Evolutionary conservation across 2,888 invertebrate species (phyloP), one percentile per base, ranked within the genome.

Genomic region (Physocephala rufipes): DNA sequence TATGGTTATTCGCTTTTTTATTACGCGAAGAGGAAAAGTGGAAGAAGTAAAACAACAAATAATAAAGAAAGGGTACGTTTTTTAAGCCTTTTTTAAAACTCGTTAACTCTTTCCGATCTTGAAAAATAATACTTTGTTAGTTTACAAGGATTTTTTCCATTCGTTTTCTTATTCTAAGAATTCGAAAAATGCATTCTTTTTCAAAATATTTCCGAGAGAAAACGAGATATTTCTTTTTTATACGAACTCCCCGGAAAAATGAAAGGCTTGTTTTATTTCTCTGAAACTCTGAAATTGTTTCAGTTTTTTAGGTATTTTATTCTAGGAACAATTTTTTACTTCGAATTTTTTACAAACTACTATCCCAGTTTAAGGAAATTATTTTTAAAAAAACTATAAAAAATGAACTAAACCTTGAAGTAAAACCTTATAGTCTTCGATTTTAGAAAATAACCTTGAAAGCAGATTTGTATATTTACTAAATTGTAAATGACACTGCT

Each of bases 71-170:
- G 58, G 58, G 47, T 68, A 43, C 43, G 58, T 66, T 71, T 71
- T 66, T 71, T 71, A 71, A 71, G 63, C 71, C 71, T 71, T 71
- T 71, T 62, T 63, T n/a, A n/a, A 36, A 61, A 61, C 66, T 71
- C 16, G 47, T 53, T 67, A 71, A 71, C 71, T 67, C 71, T 71
- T 67, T 67, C 2, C 65, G 70, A 64, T 65, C 49, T 65, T 49
- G 26, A 13, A 30, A 58, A 24, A 13, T 24, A 28, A 24, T 58
- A n/a, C 28, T 24, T 24, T 24, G 24, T 2, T 12, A 58, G 30
- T 62, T 47, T 68, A 62, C 51, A 51, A 21, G 51, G 53, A 36
- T 24, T 45, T 26, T n/a, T 3, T 7, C n/a, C n/a, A n/a, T n/a
- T n/a, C n/a, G n/a, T 58, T 58, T 58, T 58, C 28, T 49, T 58